These are phyloP conservation scores for Felis chaus DNA, from an alignment of 2,113 vertebrate species.

Conservation along the genomic window DNA sequence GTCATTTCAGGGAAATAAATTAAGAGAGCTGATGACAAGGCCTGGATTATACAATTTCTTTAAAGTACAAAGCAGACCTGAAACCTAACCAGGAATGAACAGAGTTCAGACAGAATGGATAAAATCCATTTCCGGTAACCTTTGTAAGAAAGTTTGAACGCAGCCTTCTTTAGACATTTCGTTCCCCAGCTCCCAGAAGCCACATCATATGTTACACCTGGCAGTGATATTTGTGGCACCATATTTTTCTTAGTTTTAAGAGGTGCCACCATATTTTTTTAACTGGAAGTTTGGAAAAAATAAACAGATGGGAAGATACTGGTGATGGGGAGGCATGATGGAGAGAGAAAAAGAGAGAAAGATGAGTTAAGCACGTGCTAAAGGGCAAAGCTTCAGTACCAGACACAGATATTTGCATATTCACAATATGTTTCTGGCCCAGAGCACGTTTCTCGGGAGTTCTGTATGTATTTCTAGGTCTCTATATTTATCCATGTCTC, in stretches of 20 bases:
- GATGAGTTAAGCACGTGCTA: constrained; percentile 83
- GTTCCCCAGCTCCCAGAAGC: constrained; percentile 51
- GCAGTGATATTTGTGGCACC: constrained; percentile 78
- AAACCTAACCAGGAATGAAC: constrained; percentile 80
- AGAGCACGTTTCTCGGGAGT: constrained; percentile 84
- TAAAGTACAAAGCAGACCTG: constrained; percentile 82
- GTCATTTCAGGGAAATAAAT: constrained; percentile 90
- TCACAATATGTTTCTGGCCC: constrained; percentile 88
- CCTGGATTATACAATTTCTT: constrained; percentile 86
- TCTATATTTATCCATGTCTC: constrained; percentile 88
- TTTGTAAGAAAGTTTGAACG: constrained; percentile 80
- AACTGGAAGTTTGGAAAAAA: constrained; percentile 80
- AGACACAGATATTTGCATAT: constrained; percentile 88
- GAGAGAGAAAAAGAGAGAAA: constrained; percentile 63
- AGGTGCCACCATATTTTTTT: constrained; percentile 79
- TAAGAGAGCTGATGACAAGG: constrained; percentile 86
- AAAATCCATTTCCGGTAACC: constrained; percentile 80
- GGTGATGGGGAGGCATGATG: constrained; percentile 45
- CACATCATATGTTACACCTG: constrained; percentile 79
- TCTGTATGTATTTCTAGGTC: constrained; percentile 85
- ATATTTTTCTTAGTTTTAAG: constrained; percentile 84
- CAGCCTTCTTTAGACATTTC: constrained; percentile 56
- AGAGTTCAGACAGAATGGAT: constrained; percentile 72
- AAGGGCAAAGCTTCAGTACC: constrained; percentile 86
- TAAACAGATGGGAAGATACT: constrained; percentile 84